Evolutionary conservation across 2,888 invertebrate species (phyloP), one percentile per base, ranked within the genome.

Genomic region (Dinocampus coccinellae): DNA sequence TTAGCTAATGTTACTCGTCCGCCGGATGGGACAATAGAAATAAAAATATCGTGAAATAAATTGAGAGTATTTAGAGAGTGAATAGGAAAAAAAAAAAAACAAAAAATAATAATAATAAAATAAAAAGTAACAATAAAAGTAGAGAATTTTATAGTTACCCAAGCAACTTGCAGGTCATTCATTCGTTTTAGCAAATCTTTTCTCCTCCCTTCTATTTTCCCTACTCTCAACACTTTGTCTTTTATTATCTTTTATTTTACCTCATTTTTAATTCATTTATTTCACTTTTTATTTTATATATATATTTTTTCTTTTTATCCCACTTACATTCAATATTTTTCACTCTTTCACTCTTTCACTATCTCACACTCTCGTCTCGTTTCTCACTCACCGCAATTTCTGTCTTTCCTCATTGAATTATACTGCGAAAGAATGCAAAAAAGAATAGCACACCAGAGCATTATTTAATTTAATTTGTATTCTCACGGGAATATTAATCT

Each of bases 121-220:
- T 7, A 53, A 26, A 16, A 65, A 10, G 22, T 16, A 26, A n/a
- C 11, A 10, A 16, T 22, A 58, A 33, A 26, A n/a, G 24, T 11
- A 10, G 36, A 22, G 42, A 33, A 58, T 67, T 57, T 29, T 42
- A 39, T 64, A 52, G 68, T 13, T 61, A 33, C 34, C 47, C 22
- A 69, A 24, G 53, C 69, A 69, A 53, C 68, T 69, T 69, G 68
- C 69, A 53, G 62, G 36, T 61, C 69, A 20, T 69, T 69, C 33
- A 69, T 69, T 52, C 36, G n/a, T 55, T 69, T 62, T 69, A 61
- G 53, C 61, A 69, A 53, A 69, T n/a, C n/a, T n/a, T n/a, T n/a
- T n/a, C n/a, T n/a, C n/a, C n/a, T n/a, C n/a, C n/a, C n/a, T n/a
- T n/a, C n/a, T n/a, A n/a, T n/a, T n/a, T n/a, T n/a, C 42, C 36